Evolutionary conservation across 2,888 invertebrate species (phyloP), one percentile per base, ranked within the genome.

Genomic region (Phanerotoma sp.): DNA sequence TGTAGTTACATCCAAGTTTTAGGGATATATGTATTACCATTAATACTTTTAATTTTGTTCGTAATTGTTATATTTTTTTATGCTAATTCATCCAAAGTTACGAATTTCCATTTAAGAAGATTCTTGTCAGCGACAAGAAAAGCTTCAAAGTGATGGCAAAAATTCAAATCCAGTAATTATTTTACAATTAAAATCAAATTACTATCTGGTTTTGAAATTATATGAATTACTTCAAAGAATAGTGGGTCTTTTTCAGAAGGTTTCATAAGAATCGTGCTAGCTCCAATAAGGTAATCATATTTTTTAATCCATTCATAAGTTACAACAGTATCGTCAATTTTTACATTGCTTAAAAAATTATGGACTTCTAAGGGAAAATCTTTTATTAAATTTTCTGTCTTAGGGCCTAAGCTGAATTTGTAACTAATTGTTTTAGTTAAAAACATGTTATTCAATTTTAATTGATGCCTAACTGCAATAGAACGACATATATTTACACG

Each of bases 1-100:
- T n/a, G n/a, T n/a, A n/a, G n/a, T n/a, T 54, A 53, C 38, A 40
- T 54, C 30, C 30, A 30, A 30, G 30, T 30, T 11, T 30, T 30
- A 11, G 30, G 30, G 9, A 30, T 30, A 3, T 30, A 30, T 30
- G 11, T 30, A 11, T 30, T 30, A 30, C 30, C 3, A 30, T 30
- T 2, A 30, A 30, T 3, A 11, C 10, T 11, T 11, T 30, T 30
- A 30, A 30, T 30, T 30, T 30, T 30, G 11, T 30, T 9, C 9
- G 30, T 30, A 3, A 30, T 30, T 30, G 11, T 30, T 2, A 30
- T 30, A 30, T 30, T 30, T 30, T 30, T 30, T 3, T 2, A 30
- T 30, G 30, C 30, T 30, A 3, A 30, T 11, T 30, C 30, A 30
- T 30, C 30, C 9, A 30, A 30, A 11, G 10, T 30, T 30, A 30